Conservation (phyloP, 1,140 invertebrate genomes). For the Colletes latitarsis region DNA sequence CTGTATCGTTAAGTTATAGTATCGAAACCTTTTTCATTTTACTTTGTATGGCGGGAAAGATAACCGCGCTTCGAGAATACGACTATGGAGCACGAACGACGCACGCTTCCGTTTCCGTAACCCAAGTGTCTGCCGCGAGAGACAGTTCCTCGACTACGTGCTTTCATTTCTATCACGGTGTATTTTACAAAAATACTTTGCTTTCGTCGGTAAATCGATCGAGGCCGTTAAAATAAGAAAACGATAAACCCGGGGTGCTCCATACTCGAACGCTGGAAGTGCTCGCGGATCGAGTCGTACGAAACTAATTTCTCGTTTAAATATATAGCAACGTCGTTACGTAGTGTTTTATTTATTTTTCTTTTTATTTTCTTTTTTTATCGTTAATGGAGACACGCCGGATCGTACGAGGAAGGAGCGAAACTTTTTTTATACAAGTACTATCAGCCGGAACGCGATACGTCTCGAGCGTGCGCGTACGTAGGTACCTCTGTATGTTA, state of each 20-base stretch:
- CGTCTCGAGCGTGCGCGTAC: slow-evolving; percentile 53
- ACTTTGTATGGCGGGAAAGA: slow-evolving; percentile 26
- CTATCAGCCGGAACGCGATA: slow-evolving; percentile 58
- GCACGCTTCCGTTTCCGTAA: not conserved
- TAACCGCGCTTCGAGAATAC: slow-evolving; percentile 14
- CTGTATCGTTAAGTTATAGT: slow-evolving; percentile 67
- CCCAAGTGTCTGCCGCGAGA: not conserved
- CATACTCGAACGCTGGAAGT: slow-evolving; percentile 4
- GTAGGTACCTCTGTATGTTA: slow-evolving; percentile 64
- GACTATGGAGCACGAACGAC: not conserved
- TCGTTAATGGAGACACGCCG: slow-evolving; percentile 41
- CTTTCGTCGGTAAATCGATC: not conserved
- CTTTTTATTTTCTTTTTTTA: no score
- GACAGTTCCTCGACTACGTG: not conserved
- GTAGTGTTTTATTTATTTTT: not conserved
- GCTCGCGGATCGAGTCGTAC: slow-evolving; percentile 62
- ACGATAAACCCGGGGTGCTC: not conserved
- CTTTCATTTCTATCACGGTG: not conserved
- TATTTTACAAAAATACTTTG: not conserved
- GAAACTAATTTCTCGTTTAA: slow-evolving; percentile 67
- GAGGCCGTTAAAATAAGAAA: slow-evolving; percentile 6
- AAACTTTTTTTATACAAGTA: slow-evolving; percentile 48
- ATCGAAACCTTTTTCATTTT: slow-evolving; percentile 39
- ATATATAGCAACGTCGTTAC: slow-evolving; percentile 45
- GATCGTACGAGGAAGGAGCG: slow-evolving; percentile 56